These are phyloP conservation scores for Toxotes chatareus DNA, from an alignment of 2,113 vertebrate genomes.

Conservation along the genomic window DNA sequence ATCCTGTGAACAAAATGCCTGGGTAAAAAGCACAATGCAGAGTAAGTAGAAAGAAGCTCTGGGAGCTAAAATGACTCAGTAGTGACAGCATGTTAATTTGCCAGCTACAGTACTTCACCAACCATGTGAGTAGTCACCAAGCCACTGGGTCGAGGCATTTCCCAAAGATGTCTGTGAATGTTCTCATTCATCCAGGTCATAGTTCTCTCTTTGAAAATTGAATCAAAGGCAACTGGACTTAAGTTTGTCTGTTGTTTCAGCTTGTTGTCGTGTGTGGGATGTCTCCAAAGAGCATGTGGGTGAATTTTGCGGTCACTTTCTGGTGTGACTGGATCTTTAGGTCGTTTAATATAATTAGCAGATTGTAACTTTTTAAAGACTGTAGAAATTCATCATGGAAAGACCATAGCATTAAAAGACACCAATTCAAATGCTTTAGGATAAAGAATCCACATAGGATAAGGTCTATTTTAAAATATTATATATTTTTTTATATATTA, in stretches of 20 bases:
- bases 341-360: neutral
- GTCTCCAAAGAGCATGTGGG: neutral
- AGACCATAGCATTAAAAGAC: neutral
- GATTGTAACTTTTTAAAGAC: neutral
- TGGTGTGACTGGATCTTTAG: neutral
- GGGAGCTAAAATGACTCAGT: neutral
- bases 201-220: too few relatives aligned
- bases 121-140: neutral
- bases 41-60: neutral
- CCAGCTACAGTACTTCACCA: neutral
- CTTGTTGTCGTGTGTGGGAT: too few relatives aligned
- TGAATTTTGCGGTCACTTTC: neutral
- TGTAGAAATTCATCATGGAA: neutral
- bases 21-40: neutral
- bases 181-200: too few relatives aligned
- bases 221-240: too few relatives aligned
- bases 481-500: neutral
- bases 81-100: neutral
- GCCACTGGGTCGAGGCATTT: neutral
- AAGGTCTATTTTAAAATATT: too few relatives aligned
- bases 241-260: too few relatives aligned
- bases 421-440: neutral
- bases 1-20: neutral
- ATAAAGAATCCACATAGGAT: neutral
- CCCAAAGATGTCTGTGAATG: too few relatives aligned